phyloP scores from a whole-genome alignment of 2,797 vertebrate species.

The Eidolon dupreanum region DNA sequence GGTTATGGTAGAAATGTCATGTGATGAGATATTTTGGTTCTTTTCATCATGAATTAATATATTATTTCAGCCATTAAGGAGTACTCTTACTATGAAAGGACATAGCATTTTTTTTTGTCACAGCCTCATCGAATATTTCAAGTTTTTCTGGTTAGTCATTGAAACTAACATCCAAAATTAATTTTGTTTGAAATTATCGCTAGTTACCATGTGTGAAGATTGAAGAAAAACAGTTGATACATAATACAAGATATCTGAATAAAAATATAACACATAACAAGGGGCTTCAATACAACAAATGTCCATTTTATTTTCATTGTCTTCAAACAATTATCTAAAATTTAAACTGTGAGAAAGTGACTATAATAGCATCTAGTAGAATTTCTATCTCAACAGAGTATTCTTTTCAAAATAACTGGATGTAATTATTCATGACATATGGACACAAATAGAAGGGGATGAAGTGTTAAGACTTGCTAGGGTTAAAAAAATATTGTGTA shows the following conservation, averaged over 20 bases:
- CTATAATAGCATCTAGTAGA: conserved; percentile 58
- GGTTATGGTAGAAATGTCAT: background rate
- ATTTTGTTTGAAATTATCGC: conserved; percentile 20
- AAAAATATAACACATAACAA: background rate
- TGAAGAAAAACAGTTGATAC: background rate
- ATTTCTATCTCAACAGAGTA: conserved; percentile 43
- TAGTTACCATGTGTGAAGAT: background rate
- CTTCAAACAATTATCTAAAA: conserved; percentile 49
- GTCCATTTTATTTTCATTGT: conserved; percentile 44
- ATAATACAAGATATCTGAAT: background rate
- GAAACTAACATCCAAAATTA: background rate
- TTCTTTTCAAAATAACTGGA: background rate
- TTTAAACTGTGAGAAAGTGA: conserved; percentile 54
- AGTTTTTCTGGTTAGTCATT: background rate
- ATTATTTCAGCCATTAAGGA: background rate
- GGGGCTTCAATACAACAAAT: conserved; percentile 38
- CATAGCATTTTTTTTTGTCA: background rate
- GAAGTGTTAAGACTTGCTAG: conserved; percentile 68
- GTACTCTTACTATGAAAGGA: background rate
- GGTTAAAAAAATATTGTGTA: conserved; percentile 65
- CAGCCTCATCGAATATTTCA: background rate
- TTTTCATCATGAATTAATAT: background rate
- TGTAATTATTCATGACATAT: conserved; percentile 76
- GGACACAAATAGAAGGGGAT: conserved; percentile 74
- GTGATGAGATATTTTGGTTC: background rate